A percentile compares a stretch with the other conserved stretches of the same genome.
Evolutionary conservation across 1,140 invertebrate genomes (phyloP).

Genomic region (Pteromalus puparum): DNA sequence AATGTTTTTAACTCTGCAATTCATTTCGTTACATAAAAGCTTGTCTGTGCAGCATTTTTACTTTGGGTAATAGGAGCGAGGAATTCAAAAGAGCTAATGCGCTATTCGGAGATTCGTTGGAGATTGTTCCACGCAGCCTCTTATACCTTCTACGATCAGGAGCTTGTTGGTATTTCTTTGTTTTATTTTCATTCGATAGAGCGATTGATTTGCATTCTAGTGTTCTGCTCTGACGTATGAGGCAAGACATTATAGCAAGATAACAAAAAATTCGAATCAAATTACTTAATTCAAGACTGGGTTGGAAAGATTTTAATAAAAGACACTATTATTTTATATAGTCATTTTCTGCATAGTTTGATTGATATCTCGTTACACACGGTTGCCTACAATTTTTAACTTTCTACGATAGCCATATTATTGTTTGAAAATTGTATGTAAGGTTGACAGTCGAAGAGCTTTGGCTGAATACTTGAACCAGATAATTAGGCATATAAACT

Average conservation of each 20-base stretch:
- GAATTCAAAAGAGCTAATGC: not conserved
- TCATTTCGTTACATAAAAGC: not conserved
- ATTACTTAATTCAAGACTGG: not conserved
- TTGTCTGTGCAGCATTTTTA: not conserved
- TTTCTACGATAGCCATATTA: no score
- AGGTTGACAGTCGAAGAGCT: not conserved
- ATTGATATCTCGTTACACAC: no score
- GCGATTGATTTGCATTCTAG: not conserved
- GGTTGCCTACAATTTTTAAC: no score
- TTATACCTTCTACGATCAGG: not conserved
- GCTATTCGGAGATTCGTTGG: not conserved
- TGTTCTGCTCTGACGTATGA: not conserved
- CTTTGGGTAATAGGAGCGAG: slow-evolving; percentile 3
- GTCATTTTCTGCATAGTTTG: not conserved
- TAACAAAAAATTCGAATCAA: not conserved
- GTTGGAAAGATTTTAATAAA: not conserved
- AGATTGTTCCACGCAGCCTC: not conserved
- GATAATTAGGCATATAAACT: no score
- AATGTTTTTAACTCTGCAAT: not conserved
- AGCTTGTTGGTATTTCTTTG: not conserved
- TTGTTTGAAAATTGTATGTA: not conserved
- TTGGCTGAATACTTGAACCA: not conserved
- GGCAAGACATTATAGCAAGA: not conserved
- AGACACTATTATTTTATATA: not conserved
- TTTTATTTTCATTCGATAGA: not conserved